Evolutionary conservation across 30 jellyfish, hydroid and myxozoan species (phyloP), one percentile per base, ranked within the genome.

Genomic region (Aurelia sp.): DNA sequence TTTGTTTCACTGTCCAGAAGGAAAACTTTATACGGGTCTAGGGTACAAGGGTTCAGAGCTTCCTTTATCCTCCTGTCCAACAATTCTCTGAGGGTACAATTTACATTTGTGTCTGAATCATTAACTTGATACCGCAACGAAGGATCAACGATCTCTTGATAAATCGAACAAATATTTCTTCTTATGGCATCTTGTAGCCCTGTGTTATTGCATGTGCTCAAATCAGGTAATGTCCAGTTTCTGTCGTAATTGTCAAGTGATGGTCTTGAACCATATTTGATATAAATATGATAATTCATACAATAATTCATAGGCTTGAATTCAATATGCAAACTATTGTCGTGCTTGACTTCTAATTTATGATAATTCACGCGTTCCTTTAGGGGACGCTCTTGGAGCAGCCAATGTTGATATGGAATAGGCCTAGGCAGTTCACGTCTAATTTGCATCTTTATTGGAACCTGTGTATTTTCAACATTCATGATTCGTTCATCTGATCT

Each of bases 181-280:
- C 90, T 79, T 4, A 79, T 79, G 22, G 15, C 48, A 18, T 81
- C 77, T 52, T 81, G 83, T 71, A 81, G 18, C 63, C 63, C 66
- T 38, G 35, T 12, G 55, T 38, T 35, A 17, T 71, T 62, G 72
- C 97, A 88, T n/a, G 88, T 17, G 19, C 91, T 55, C 52, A 67
- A 31, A 65, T 78, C 88, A 7, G 97, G 97, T 20, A 88, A 52
- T 17, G 88, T 67, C 97, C 97, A 88, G 8, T 44, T 78, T 4
- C 65, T 53, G 41, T 20, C 60, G 30, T 53, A 88, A 18, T 70
- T 50, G 33, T 67, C 88, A n/a, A 82, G 91, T 15, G 97, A 44
- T 16, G 97, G 91, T 38, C 97, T 84, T 21, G 17, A 18, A 21
- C 57, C 69, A 20, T 57, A 59, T 48, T 84, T 65, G 18, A 88